Conservation (phyloP, 1,140 invertebrate genomes). For the Penaeus vannamei region DNA sequence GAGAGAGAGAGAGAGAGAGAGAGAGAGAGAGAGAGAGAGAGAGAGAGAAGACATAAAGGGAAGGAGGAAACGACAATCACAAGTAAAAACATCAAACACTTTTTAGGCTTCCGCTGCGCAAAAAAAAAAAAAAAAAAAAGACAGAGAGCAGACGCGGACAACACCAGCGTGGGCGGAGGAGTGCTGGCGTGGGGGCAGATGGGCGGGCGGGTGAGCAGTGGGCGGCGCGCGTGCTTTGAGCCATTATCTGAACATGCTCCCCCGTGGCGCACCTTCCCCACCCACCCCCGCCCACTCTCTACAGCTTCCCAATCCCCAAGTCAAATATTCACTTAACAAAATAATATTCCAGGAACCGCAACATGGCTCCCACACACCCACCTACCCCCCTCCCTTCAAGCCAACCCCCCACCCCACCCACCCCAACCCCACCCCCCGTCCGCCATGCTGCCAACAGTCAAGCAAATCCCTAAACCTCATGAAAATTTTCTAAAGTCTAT, state of each 20-base stretch:
- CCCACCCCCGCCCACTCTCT: not conserved
- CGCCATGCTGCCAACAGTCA: too few species aligned
- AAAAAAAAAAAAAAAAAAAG: slow-evolving; percentile 5
- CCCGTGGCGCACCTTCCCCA: slow-evolving; percentile 21
- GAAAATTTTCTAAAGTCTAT: too few species aligned
- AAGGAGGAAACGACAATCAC: not conserved
- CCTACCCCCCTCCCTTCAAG: too few species aligned
- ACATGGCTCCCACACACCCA: too few species aligned
- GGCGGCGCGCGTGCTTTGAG: slow-evolving; percentile 50
- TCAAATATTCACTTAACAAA: slow-evolving; percentile 49
- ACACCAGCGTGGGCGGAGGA: not conserved
- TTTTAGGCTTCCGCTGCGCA: not conserved
- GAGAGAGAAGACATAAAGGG: not conserved
- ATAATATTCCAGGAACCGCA: slow-evolving; percentile 16
- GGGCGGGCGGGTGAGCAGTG: not conserved
- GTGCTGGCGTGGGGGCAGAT: not conserved
- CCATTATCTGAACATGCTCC: slow-evolving; percentile 36
- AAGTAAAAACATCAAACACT: not conserved
- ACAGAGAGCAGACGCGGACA: not conserved
- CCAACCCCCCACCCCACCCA: too few species aligned
- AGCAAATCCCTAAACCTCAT: too few species aligned
- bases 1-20: not conserved
- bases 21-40: not conserved
- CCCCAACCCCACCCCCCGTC: too few species aligned
- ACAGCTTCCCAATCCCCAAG: slow-evolving; percentile 10